These are phyloP conservation scores for Chaunax sp. DNA, from an alignment of 2,797 vertebrate species.

Conservation along the genomic window DNA sequence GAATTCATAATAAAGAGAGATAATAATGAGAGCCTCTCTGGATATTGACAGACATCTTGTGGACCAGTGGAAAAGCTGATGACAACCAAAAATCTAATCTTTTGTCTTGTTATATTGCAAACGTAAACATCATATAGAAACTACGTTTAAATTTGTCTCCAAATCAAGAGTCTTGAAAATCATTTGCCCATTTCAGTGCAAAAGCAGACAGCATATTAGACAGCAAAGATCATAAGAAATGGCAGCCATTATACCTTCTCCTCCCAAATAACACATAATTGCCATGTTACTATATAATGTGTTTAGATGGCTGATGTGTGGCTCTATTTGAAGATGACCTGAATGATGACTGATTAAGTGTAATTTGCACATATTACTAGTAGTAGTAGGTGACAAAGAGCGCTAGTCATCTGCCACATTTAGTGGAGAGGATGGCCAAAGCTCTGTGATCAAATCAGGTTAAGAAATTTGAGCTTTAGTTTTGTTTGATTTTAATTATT, in stretches of 20 bases:
- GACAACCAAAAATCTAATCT: no score
- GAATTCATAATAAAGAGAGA: not conserved
- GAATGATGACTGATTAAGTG: conserved; percentile 79
- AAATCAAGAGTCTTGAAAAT: conserved; percentile 21
- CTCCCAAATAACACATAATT: conserved; percentile 78
- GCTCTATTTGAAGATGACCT: conserved; percentile 74
- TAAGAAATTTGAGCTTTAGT: conserved; percentile 19
- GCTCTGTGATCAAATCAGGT: conserved; percentile 50
- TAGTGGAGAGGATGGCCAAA: conserved; percentile 32
- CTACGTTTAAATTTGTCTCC: conserved; percentile 16
- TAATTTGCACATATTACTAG: conserved; percentile 76
- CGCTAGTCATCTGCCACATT: conserved; percentile 47
- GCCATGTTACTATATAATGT: conserved; percentile 64
- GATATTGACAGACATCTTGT: not conserved
- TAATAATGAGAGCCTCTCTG: not conserved
- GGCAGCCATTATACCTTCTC: conserved; percentile 60
- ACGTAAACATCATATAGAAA: not conserved
- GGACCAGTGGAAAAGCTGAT: not conserved
- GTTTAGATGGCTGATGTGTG: conserved; percentile 70
- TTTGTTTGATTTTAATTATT: conserved; percentile 1
- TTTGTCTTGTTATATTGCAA: not conserved
- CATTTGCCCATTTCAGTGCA: not conserved
- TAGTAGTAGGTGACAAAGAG: conserved; percentile 54
- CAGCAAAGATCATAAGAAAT: conserved; percentile 60
- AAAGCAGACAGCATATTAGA: conserved; percentile 11